Evolutionary conservation across 2,888 invertebrate species (phyloP), one percentile per base, ranked within the genome.

Genomic region (Scrobipalpa costella): DNA sequence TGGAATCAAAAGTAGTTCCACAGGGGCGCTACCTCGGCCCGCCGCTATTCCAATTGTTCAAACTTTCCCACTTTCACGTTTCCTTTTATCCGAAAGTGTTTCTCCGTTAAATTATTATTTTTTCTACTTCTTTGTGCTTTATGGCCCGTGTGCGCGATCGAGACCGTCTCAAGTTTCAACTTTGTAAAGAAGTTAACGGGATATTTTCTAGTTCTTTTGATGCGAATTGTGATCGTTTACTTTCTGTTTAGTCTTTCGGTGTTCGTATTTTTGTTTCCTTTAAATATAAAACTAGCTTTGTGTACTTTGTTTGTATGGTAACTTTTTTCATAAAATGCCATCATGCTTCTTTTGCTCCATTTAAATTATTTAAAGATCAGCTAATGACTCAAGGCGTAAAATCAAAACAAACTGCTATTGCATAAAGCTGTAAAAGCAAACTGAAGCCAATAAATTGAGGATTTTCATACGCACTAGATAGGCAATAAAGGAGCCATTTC

Each of bases 21-120:
- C 69, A 79, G 79, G 79, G 80, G 81, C 78, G 81, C 71, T 80
- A 84, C 84, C 84, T 83, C 74, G 83, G 83, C 83, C 83, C 81
- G 74, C 76, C 77, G 77, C 78, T 77, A 78, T 82, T 85, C 76
- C 81, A 81, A 86, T 84, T 80, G 88, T 87, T 80, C 78, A 80
- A 89, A 90, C 80, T 90, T 90, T 88, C 74, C 87, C 83, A 86
- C 84, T 88, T 86, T 85, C 84, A 66, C 84, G 83, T 83, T 88
- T 83, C 86, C 84, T 85, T 88, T 89, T 88, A 87, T 88, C 80
- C 84, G 78, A 83, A 83, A 86, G 84, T 86, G 85, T 88, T 83
- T 61, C 61, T 61, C 78, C 81, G 83, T 84, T 84, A 87, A 87
- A 87, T 89, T 89, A 85, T 89, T 86, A 83, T 87, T 88, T 86